These are phyloP conservation scores for Sebastes goodei DNA, from an alignment of 2,797 vertebrate genomes.

Conservation along the genomic window DNA sequence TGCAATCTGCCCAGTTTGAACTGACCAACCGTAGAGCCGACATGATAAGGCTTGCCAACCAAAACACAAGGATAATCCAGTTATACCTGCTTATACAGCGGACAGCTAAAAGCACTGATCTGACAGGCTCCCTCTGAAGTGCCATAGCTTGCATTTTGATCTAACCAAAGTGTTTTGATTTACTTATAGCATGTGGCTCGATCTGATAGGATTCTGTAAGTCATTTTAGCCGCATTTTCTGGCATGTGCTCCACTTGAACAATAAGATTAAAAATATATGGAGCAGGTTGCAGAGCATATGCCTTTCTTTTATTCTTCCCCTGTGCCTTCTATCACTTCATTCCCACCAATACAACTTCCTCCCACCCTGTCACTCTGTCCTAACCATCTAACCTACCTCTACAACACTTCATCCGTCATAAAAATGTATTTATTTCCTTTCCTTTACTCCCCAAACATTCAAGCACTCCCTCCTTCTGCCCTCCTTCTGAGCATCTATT, in stretches of 20 bases:
- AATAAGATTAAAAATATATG: constrained; percentile 47
- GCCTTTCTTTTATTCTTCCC: constrained; percentile 19
- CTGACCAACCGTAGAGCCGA: constrained; percentile 66
- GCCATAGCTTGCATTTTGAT: constrained; percentile 53
- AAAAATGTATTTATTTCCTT: constrained; percentile 8
- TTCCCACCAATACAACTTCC: constrained; percentile 13
- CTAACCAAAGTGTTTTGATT: constrained; percentile 59
- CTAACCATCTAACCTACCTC: constrained; percentile 29
- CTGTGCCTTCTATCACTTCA: constrained; percentile 20
- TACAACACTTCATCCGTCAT: constrained; percentile 33
- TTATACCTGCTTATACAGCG: constrained; percentile 75
- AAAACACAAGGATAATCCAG: constrained; percentile 78
- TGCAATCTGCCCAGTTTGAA: constrained; percentile 78
- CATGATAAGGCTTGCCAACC: constrained; percentile 70
- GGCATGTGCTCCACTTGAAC: constrained; percentile 23
- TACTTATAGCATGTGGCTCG: constrained; percentile 42
- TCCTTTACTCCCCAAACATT: constrained; percentile 19
- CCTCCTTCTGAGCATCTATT: constrained; percentile 25
- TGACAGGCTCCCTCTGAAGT: constrained; percentile 54
- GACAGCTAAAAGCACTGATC: constrained; percentile 65
- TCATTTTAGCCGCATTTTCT: constrained; percentile 27
- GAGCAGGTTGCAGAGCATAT: constrained; percentile 19
- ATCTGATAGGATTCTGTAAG: constrained; percentile 39
- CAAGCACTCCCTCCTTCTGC: constrained; percentile 14
- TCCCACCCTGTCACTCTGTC: constrained; percentile 10